Conservation (phyloP, 2,888 invertebrate genomes). For the Cheilosia pagana region DNA sequence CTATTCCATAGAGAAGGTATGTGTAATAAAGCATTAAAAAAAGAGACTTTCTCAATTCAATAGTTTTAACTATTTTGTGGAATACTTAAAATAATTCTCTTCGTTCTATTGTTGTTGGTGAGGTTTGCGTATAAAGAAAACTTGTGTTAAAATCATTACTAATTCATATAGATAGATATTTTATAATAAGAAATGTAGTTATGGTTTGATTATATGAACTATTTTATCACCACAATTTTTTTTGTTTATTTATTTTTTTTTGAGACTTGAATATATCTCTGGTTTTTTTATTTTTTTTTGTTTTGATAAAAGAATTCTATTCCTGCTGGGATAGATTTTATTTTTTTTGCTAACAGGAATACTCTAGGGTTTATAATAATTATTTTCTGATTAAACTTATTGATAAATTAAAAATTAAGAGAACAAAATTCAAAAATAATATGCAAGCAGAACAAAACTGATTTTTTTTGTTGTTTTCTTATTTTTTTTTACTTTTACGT, state of each 20-base stretch:
- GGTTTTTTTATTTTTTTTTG: slow-evolving; percentile 22
- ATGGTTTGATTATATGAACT: slow-evolving; percentile 54
- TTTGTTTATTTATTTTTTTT: slow-evolving; percentile 39
- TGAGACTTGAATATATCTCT: slow-evolving; percentile 5
- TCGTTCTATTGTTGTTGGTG: slow-evolving; percentile 17
- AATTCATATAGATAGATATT: slow-evolving; percentile 27
- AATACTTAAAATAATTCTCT: slow-evolving; percentile 51
- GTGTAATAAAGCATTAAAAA: too few relatives aligned
- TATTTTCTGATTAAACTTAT: slow-evolving; percentile 47
- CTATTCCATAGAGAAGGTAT: too few relatives aligned
- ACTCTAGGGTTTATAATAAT: slow-evolving; percentile 33
- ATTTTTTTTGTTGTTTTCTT: background rate
- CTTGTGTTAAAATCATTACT: slow-evolving; percentile 42
- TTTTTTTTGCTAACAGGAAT: slow-evolving; percentile 38
- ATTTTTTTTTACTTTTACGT: slow-evolving; percentile 7
- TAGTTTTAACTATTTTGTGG: slow-evolving; percentile 31
- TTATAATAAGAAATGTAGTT: slow-evolving; percentile 47
- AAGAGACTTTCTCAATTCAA: too few relatives aligned
- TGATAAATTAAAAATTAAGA: slow-evolving; percentile 51
- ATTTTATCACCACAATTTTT: slow-evolving; percentile 73
- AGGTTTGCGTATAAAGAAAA: slow-evolving; percentile 33
- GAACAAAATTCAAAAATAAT: slow-evolving; percentile 42
- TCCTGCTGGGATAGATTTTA: slow-evolving; percentile 25
- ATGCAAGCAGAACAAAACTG: slow-evolving; percentile 44
- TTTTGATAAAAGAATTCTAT: slow-evolving; percentile 14